Evolutionary conservation across 2,113 vertebrate genomes (phyloP), one percentile per base, ranked within the genome.

Genomic region (Muntiacus muntjak): DNA sequence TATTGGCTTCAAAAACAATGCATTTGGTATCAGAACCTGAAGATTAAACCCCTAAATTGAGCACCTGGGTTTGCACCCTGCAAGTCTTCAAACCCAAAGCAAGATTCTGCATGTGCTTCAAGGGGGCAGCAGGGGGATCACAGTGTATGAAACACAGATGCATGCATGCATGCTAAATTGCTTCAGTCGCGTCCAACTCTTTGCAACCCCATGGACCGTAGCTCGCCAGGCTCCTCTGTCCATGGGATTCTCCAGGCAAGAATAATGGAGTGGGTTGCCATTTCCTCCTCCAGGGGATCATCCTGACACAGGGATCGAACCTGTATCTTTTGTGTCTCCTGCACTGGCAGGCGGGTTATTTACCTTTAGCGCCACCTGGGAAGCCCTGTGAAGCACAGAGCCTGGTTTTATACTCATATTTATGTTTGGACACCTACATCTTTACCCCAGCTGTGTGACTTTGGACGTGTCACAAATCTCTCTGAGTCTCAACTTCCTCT

Each of bases 1-100:
- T 58, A 97, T 98, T 36, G 62, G 89, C 82, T 47, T 95, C 82
- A 83, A 40, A 86, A 95, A 94, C 96, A 96, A 79, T 82, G 16
- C 6, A 1, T 87, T 97, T 96, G 87, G 79, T 79, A 55, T 55
- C 78, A 74, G 45, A 55, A 74, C 87, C 71, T 55, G 85, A 85
- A 55, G 58, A 40, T 64, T 1, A 10, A 82, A 76, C 79, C 74
- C 52, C 74, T 84, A 28, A 52, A 85, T 71, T 0, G 19, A 71
- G 74, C 67, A 30, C 57, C 87, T 55, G 86, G 52, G 54, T 93
- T 62, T 85, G 54, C n/a, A 87, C 13, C 88, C 82, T 64, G 43
- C 82, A 23, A 50, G 16, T 91, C 60, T 87, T 81, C 62, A 45
- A 33, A 55, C 58, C 45, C 52, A 84, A 81, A 19, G 64, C 1